Conservation (phyloP, 2,888 invertebrate genomes). For the Acronicta aceris region DNA sequence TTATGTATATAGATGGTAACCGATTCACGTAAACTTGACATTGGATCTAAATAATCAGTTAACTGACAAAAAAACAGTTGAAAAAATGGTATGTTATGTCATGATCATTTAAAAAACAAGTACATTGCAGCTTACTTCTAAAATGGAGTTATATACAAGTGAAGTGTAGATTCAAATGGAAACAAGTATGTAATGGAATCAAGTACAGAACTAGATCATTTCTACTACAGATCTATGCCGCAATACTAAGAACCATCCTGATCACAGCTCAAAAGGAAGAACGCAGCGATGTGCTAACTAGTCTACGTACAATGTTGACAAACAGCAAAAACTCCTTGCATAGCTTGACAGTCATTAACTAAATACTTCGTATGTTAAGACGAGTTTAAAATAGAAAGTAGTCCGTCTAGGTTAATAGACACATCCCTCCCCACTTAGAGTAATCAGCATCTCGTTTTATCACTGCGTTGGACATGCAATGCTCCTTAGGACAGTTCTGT, state of each 20-base stretch:
- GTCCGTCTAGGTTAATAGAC: slow-evolving; percentile 50
- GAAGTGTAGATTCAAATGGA: too few relatives aligned
- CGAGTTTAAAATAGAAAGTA: slow-evolving; percentile 59
- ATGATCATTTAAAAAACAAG: too few relatives aligned
- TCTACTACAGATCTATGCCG: too few relatives aligned
- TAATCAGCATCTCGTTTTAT: slow-evolving; percentile 50
- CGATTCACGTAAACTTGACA: too few relatives aligned
- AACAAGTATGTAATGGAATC: too few relatives aligned
- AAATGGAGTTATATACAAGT: too few relatives aligned
- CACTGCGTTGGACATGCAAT: slow-evolving; percentile 34
- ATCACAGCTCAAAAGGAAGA: neutral
- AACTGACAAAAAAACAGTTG: too few relatives aligned
- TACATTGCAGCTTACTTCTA: too few relatives aligned
- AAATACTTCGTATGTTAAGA: slow-evolving; percentile 54
- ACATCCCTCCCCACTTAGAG: slow-evolving; percentile 50
- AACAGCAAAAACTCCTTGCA: slow-evolving; percentile 40
- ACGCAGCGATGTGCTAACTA: neutral
- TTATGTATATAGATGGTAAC: too few relatives aligned
- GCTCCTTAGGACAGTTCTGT: slow-evolving; percentile 20
- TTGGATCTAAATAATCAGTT: too few relatives aligned
- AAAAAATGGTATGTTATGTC: too few relatives aligned
- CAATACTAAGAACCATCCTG: neutral
- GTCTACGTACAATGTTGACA: slow-evolving; percentile 25
- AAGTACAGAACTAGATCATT: too few relatives aligned
- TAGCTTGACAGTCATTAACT: slow-evolving; percentile 51